phyloP scores from a whole-genome alignment of 2,113 vertebrate species.

The Gila orcuttii region DNA sequence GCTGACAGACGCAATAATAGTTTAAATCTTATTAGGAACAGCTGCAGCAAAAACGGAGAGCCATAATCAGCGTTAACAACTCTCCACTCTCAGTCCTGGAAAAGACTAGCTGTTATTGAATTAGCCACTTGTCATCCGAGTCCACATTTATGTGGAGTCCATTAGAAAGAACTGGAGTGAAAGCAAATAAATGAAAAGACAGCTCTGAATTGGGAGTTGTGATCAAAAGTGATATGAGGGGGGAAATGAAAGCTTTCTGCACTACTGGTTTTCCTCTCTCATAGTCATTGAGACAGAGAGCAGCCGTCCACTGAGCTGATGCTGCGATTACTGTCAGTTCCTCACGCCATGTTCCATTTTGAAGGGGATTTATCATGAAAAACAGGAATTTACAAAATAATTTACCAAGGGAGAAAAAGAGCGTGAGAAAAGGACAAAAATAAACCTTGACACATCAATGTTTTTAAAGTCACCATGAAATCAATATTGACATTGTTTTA shows the following conservation, averaged over 20 bases:
- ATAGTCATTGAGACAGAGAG: not conserved
- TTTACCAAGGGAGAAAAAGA: not conserved
- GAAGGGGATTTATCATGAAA: conserved; percentile 1
- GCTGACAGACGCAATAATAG: conserved; percentile 11
- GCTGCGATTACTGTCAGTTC: not conserved
- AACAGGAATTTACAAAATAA: not conserved
- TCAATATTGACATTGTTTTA: too few species aligned
- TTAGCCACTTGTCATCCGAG: not conserved
- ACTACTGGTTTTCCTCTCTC: not conserved
- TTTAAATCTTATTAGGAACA: conserved; percentile 25
- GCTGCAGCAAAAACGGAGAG: conserved; percentile 17
- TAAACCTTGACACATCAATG: not conserved
- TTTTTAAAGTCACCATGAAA: not conserved
- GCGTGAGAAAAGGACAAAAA: not conserved
- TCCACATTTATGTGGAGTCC: not conserved
- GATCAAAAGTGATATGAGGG: not conserved
- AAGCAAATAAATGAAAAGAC: conserved; percentile 2
- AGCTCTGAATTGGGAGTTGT: not conserved
- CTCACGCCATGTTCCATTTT: not conserved
- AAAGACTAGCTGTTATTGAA: conserved; percentile 1
- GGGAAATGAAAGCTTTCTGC: conserved; percentile 5
- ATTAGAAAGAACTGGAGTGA: conserved; percentile 5
- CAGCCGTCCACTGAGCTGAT: conserved; percentile 5
- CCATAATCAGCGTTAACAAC: not conserved
- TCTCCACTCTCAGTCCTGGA: not conserved